Base-by-base conservation (phyloP, 64 coral and sea anemone genomes). In the Cladopsammia gracilis region DNA sequence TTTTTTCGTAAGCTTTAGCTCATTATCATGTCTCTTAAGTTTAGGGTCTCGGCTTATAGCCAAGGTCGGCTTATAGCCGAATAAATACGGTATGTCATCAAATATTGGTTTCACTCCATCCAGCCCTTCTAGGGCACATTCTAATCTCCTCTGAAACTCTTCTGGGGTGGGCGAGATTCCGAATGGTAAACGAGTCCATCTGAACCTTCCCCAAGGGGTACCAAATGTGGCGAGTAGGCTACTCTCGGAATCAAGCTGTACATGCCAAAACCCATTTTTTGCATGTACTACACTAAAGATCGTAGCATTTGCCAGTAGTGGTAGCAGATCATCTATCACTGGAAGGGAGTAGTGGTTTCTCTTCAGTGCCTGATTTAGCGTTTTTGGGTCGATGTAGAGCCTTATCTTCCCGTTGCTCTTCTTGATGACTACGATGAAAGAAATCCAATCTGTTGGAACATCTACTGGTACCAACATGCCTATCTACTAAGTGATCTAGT, bases 211-310 rank as follows among this genome's bases (percentile, higher is more conserved):
- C 90, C 79, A 86, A 9, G 90, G 72, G 15, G 78, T 93, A 53
- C 73, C 76, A 73, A 93, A 86, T 34, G 82, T 93, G 43, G 61
- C 67, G 11, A 77, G 59, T 26, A 86, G 75, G 19, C 80, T 86
- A 45, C 90, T 92, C 1, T 76, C 57, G 5, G 75, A 57, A 54
- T 86, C 90, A 15, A 92, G 20, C 48, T 45, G 44, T 7, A 92
- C 58, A 50, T 92, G 81, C 90, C 79, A 92, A 70, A 92, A 86
- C 56, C 90, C 70, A 51, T 86, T 93, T 50, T 57, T 86, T 7
- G 90, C 82, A 23, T 93, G 82, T 62, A 68, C 47, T 60, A 86
- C 82, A 46, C 66, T 93, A 18, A 93, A 93, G 26, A 86, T 70
- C 22, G 56, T 77, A 18, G 78, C 89, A 49, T 68, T 78, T 45